Percentiles rank a stretch among this genome's conserved stretches.
These are phyloP conservation scores for Microcebus ravelobensis DNA, from an alignment of 2,113 vertebrate species.

Conservation along the genomic window DNA sequence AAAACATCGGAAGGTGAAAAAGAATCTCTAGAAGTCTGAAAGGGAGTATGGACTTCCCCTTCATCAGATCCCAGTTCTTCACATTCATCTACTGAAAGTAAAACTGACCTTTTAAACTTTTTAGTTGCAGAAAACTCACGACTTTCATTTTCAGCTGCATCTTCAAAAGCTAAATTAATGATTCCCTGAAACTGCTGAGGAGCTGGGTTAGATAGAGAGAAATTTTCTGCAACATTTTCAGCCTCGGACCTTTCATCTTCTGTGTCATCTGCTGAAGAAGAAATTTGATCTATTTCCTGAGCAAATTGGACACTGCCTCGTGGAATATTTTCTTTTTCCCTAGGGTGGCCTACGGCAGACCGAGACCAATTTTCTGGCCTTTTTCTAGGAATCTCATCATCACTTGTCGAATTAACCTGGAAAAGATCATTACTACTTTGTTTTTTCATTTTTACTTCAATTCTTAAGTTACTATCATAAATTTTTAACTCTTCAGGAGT, in stretches of 20 bases:
- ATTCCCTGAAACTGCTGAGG: constrained; percentile 94
- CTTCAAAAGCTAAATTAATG: constrained; percentile 96
- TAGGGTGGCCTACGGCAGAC: constrained; percentile 68
- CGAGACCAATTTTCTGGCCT: constrained; percentile 89
- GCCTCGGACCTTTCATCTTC: constrained; percentile 95
- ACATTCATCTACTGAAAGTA: constrained; percentile 98
- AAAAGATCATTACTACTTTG: constrained; percentile 88
- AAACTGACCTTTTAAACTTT: constrained; percentile 93
- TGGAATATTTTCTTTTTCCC: constrained; percentile 78
- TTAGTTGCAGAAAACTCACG: constrained; percentile 87
- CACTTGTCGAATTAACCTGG: constrained; percentile 93
- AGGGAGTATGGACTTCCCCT: constrained; percentile 84
- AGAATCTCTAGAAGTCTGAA: constrained; percentile 78
- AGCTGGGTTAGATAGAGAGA: constrained; percentile 80
- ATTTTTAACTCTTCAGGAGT: constrained; percentile 98
- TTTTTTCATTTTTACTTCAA: constrained; percentile 94
- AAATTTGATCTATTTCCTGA: constrained; percentile 90
- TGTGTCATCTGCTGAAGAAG: constrained; percentile 95
- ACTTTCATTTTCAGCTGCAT: constrained; percentile 90
- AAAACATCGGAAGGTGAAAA: constrained; percentile 91
- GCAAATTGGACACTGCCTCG: constrained; percentile 80
- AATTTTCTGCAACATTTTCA: constrained; percentile 87
- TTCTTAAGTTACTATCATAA: constrained; percentile 92
- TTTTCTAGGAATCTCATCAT: constrained; percentile 91
- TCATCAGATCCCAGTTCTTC: constrained; percentile 97